Evolutionary conservation across 2,888 invertebrate species (phyloP).

Genomic region (Chelonus formosanus): DNA sequence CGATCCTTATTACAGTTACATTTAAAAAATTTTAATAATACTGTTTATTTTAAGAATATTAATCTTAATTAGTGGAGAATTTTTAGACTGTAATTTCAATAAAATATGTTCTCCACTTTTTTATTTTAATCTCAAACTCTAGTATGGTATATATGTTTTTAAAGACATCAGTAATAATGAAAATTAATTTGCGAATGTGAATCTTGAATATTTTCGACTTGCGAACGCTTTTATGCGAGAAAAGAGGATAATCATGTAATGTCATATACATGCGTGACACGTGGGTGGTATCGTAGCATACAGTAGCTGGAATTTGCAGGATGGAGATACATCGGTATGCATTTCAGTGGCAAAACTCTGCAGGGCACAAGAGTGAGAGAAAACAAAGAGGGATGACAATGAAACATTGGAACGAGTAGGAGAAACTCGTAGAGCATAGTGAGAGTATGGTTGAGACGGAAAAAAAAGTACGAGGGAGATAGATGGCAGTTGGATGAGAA

Average conservation of each 20-base stretch:
- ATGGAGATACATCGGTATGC: constrained; percentile 59
- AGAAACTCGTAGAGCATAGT: constrained; percentile 13
- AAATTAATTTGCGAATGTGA: not conserved
- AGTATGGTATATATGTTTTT: not conserved
- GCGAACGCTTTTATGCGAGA: constrained; percentile 15
- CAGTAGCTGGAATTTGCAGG: constrained; percentile 38
- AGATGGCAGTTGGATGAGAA: constrained; percentile 27
- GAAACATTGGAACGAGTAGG: constrained; percentile 9
- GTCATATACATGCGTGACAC: constrained; percentile 29
- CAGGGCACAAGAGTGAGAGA: constrained; percentile 28
- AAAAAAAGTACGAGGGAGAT: constrained; percentile 10
- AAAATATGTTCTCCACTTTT: too few species aligned
- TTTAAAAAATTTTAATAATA: too few species aligned
- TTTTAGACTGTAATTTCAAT: too few species aligned
- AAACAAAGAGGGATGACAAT: constrained; percentile 17
- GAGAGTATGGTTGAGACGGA: constrained; percentile 19
- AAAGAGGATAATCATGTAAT: constrained; percentile 29
- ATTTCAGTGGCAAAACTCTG: constrained; percentile 54
- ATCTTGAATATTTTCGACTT: constrained; percentile 2
- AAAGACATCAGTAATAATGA: not conserved
- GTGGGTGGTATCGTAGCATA: constrained; percentile 17
- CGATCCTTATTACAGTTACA: too few species aligned
- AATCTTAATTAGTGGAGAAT: too few species aligned
- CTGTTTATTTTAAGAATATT: too few species aligned
- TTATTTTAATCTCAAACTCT: too few species aligned